Conservation (phyloP, 2,113 vertebrate genomes). For the Naja naja region DNA sequence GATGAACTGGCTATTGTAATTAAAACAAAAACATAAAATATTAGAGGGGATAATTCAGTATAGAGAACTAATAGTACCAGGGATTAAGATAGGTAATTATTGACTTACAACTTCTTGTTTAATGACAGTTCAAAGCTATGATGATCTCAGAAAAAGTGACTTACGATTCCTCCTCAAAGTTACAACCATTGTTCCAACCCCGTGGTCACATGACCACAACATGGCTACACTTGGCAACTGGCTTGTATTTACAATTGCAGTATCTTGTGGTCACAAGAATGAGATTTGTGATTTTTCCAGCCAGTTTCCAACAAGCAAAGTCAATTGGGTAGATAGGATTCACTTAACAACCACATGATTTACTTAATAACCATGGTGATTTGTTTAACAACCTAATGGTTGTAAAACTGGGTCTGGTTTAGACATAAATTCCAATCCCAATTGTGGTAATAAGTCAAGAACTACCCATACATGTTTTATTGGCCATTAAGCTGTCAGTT, state of each 20-base stretch:
- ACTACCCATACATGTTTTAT: neutral
- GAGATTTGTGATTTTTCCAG: neutral
- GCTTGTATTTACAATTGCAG: neutral
- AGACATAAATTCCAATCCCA: neutral
- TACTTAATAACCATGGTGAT: neutral
- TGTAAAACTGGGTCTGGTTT: neutral
- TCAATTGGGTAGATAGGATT: neutral
- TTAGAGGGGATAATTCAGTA: neutral
- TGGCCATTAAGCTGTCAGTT: neutral
- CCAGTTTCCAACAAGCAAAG: neutral
- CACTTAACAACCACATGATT: neutral
- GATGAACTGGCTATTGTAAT: neutral
- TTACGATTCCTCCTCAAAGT: neutral
- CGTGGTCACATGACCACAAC: neutral
- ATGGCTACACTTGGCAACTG: neutral
- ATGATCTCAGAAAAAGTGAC: neutral
- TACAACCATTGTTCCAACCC: neutral
- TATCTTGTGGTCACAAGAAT: neutral
- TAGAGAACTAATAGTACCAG: neutral
- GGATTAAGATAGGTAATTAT: neutral
- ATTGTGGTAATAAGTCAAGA: neutral
- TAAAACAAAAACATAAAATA: neutral
- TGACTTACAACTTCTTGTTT: neutral
- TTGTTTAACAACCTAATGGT: neutral
- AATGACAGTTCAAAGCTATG: neutral